Percentiles rank a stretch among this genome's conserved stretches.
Conservation (phyloP, 2,888 invertebrate genomes). For the Drosophila meridionalis region DNA sequence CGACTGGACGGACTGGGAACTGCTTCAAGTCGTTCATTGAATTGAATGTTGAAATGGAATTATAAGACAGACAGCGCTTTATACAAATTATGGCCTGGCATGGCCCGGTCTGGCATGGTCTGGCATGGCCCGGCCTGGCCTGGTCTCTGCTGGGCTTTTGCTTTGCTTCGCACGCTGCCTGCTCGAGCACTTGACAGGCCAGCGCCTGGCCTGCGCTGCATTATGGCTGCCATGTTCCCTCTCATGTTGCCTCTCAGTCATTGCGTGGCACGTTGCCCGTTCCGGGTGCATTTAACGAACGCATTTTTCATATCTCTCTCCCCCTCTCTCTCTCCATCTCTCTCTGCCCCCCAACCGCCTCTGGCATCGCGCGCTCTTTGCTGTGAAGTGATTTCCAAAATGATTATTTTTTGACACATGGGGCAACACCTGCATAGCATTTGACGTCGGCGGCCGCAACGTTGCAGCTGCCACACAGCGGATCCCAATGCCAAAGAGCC, state of each 20-base stretch:
- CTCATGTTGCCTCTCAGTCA: background rate
- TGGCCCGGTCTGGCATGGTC: slow-evolving; percentile 20
- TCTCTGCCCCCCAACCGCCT: too few relatives aligned
- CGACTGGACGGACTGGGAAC: slow-evolving; percentile 38
- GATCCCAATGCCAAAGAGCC: slow-evolving; percentile 39
- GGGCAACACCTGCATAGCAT: slow-evolving; percentile 76
- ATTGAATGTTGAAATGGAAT: slow-evolving; percentile 68
- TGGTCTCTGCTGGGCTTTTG: slow-evolving; percentile 19
- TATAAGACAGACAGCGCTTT: slow-evolving; percentile 59
- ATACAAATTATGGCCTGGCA: slow-evolving; percentile 53
- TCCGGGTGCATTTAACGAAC: slow-evolving; percentile 63
- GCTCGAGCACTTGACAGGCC: slow-evolving; percentile 33
- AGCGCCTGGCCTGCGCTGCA: slow-evolving; percentile 25
- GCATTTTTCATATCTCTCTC: slow-evolving; percentile 71
- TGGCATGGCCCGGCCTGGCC: slow-evolving; percentile 6
- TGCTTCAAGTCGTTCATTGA: slow-evolving; percentile 66
- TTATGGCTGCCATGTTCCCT: slow-evolving; percentile 12
- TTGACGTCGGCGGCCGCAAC: slow-evolving; percentile 38
- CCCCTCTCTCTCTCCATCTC: background rate
- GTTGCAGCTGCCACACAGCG: slow-evolving; percentile 68
- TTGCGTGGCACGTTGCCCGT: slow-evolving; percentile 28
- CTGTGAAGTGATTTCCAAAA: slow-evolving; percentile 76
- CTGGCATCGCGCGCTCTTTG: slow-evolving; percentile 1
- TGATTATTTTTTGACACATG: slow-evolving; percentile 80
- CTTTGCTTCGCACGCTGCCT: slow-evolving; percentile 32